Base-by-base conservation (phyloP, 2,888 invertebrate genomes). In the Melinopterus prodromus region DNA sequence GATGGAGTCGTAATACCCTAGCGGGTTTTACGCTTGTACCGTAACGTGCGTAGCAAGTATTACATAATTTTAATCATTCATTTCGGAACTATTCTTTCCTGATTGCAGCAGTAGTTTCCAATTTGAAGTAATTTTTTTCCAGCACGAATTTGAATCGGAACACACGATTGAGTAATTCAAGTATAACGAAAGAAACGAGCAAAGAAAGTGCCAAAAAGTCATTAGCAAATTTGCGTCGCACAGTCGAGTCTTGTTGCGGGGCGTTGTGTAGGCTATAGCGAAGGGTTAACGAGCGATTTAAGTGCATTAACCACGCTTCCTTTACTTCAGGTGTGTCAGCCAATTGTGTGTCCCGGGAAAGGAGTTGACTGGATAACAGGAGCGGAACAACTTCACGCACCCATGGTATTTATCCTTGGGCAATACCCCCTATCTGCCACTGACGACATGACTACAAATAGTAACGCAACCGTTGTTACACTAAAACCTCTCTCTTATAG, bases 371-470 rank as follows among this genome's bases (percentile, higher is more conserved):
- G 81, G 81, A 79, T 76, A 77, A 35, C 80, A 82, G 84, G 84
- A 83, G 83, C 81, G 82, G 83, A 82, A 80, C 84, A 82, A 80
- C 84, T 83, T 81, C 84, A 85, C 85, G 88, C 89, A 89, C 90
- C 91, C 90, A 91, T 90, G 91, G 91, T 91, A 91, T 90, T 90
- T 91, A 91, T 90, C 90, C 90, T 90, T 90, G 90, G 90, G 90
- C 89, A 89, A 87, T 86, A 87, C 87, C 74, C 71, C 35, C 74
- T 74, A 86, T 87, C 88, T 88, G 87, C 87, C 88, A 87, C 86
- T 12, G 37, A 26, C 37, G 37, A 72, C 26, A 74, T 71, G 37
- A 74, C n/a, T 26, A 74, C 35, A 71, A 74, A 74, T 87, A 88
- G 88, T 88, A 88, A 86, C 88, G 83, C 53, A 53, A 53, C n/a